Base-by-base conservation (phyloP, 2,888 invertebrate species). In the Papilio gigon region DNA sequence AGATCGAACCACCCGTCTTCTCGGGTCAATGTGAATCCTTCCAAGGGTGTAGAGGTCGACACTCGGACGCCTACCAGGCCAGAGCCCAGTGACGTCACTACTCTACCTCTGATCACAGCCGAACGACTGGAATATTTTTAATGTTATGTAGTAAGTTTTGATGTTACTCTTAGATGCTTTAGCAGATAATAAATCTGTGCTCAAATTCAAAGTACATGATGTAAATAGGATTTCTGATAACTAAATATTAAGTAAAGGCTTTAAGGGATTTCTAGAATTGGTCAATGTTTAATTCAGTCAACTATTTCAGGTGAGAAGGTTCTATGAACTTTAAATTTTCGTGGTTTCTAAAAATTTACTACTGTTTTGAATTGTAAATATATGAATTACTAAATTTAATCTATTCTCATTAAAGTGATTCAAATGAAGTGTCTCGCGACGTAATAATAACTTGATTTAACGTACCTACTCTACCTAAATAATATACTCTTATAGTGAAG, bases 1-100 rank as follows among this genome's bases (percentile, higher is more conserved):
- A 99, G 94, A 90, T 99, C 99, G 92, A 99, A 99, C 97, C 97
- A 97, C 62, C 98, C 98, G 78, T 97, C 97, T 75, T 97, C 97
- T 70, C 97, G 93, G 3, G 98, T 98, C 70, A 98, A 88, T 0
- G 99, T 99, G 89, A 98, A 98, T 14, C 99, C 99, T 93, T 98
- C 98, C 60, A 97, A 93, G n/a, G 98, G 96, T 4, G 97, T 97
- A 68, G 96, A 96, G 53, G 99, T 98, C 73, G 97, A 97, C 4
- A 99, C 98, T 74, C 99, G 94, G 9, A 99, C 98, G 37, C 99
- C 99, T 86, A 98, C 97, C 76, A 99, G 92, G 40, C 99, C 98
- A 80, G 97, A 97, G 60, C 98, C 97, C 84, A 98, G 95, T 63
- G 95, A 94, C 58, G 98, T 97, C 68, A 97, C 95, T 64, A 99